Conservation (phyloP, 1,140 invertebrate species). For the Andrena cerasifolii region DNA sequence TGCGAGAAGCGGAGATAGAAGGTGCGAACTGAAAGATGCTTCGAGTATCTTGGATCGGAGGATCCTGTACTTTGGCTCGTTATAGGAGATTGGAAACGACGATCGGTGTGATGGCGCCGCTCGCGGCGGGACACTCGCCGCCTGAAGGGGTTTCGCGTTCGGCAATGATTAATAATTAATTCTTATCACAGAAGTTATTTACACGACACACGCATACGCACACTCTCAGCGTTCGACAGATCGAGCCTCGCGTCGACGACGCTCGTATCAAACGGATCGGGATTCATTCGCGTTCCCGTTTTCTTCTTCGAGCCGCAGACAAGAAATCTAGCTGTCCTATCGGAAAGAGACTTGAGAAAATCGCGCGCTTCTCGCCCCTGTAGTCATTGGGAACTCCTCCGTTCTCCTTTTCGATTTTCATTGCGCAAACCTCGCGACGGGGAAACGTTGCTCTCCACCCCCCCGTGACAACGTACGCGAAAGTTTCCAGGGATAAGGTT, state of each 20-base stretch:
- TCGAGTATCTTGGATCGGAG: too few species aligned
- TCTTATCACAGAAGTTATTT: conserved; percentile 72
- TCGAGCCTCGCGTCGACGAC: conserved; percentile 47
- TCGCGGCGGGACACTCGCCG: conserved; percentile 13
- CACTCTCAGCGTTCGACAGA: conserved; percentile 19
- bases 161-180: conserved; percentile 67
- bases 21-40: too few species aligned
- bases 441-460: not conserved
- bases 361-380: not conserved
- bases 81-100: too few species aligned
- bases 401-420: not conserved
- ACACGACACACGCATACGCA: conserved; percentile 56
- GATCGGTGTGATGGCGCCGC: conserved; percentile 25
- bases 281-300: conserved; percentile 27
- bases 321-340: conserved; percentile 65
- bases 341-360: conserved; percentile 51
- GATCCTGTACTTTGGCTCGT: too few species aligned
- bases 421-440: not conserved
- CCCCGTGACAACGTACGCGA: not conserved
- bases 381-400: not conserved
- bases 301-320: conserved; percentile 42
- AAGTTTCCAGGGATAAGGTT: not conserved
- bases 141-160: conserved; percentile 65
- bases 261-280: conserved; percentile 15
- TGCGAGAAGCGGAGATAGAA: not conserved